Evolutionary conservation across 1,140 invertebrate species (phyloP), one percentile per base, ranked within the genome.

Genomic region (Lineus longissimus): DNA sequence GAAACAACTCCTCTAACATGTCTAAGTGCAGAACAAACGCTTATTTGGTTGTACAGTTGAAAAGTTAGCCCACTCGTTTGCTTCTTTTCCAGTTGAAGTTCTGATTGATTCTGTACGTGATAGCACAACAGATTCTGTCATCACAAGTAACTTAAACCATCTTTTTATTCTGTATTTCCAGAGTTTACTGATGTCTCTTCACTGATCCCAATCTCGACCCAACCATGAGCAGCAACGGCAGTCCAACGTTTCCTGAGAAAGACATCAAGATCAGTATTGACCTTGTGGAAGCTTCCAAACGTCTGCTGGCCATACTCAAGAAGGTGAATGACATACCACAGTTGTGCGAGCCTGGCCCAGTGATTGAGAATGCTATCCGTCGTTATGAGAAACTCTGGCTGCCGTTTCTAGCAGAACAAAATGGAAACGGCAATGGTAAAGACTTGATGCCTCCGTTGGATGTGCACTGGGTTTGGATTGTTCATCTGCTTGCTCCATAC

Each of bases 401-500:
- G 4, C 83, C 84, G 13, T 62, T 83, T 17, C 72, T 79, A 58
- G 78, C 80, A 1, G 59, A 66, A 19, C 67, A 72, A 59, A 70
- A 66, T 2, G 72, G 78, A 59, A 70, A 66, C 6, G 72, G 78
- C 66, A 55, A 71, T n/a, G 64, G 71, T 47, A 61, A 72, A 31
- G 43, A 63, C 13, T 36, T 82, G 7, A 73, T 76, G 51, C 80
- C 84, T 1, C 84, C 84, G 17, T 59, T 84, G 33, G 84, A 85
- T 67, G 78, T 85, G 45, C 79, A 84, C 63, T 85, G 84, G 84
- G 69, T 83, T n/a, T 84, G 84, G 84, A 83, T 85, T 60, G 79
- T 76, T 23, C 83, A 82, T 62, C 76, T 85, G 71, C 65, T 85
- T 27, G 75, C 73, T 58, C 83, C 84, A 29, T 60, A 67, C 19